A percentile compares a stretch with the other conserved stretches of the same genome.
phyloP scores from a whole-genome alignment of 2,797 vertebrate genomes.

The Hippoglossus hippoglossus region DNA sequence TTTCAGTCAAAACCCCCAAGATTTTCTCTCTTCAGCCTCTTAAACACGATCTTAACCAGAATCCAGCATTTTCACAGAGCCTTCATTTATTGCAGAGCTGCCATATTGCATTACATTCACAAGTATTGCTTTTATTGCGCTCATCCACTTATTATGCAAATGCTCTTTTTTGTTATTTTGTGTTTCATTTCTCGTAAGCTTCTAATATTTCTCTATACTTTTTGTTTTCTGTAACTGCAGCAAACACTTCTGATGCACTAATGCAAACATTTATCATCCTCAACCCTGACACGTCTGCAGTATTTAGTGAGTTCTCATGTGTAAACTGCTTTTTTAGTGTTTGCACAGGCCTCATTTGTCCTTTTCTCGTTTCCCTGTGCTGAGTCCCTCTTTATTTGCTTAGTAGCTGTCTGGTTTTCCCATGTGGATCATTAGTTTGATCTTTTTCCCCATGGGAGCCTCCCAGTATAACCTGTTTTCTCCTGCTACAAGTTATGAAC shows the following conservation, averaged over 20 bases:
- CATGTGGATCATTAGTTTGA: conserved; percentile 27
- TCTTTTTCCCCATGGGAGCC: conserved; percentile 8
- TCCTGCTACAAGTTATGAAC: conserved; percentile 7
- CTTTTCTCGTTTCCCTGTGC: conserved; percentile 40
- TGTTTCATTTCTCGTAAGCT: background rate
- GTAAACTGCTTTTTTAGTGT: conserved; percentile 32
- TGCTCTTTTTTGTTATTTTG: background rate
- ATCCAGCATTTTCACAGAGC: too few species aligned
- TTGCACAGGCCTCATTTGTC: conserved; percentile 31
- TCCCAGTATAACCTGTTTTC: conserved; percentile 21
- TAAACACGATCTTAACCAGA: too few species aligned
- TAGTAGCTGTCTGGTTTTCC: conserved; percentile 22
- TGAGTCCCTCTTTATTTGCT: conserved; percentile 21
- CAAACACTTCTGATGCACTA: background rate
- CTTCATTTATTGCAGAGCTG: too few species aligned
- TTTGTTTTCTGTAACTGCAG: background rate
- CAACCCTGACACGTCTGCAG: background rate
- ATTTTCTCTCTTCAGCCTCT: too few species aligned
- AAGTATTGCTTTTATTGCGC: too few species aligned
- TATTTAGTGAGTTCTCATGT: conserved; percentile 27
- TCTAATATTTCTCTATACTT: background rate
- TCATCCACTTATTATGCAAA: too few species aligned
- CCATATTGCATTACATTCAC: too few species aligned
- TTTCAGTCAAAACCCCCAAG: too few species aligned
- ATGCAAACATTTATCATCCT: conserved; percentile 34